phyloP scores from a whole-genome alignment of 2,113 vertebrate species.

The Channa argus region DNA sequence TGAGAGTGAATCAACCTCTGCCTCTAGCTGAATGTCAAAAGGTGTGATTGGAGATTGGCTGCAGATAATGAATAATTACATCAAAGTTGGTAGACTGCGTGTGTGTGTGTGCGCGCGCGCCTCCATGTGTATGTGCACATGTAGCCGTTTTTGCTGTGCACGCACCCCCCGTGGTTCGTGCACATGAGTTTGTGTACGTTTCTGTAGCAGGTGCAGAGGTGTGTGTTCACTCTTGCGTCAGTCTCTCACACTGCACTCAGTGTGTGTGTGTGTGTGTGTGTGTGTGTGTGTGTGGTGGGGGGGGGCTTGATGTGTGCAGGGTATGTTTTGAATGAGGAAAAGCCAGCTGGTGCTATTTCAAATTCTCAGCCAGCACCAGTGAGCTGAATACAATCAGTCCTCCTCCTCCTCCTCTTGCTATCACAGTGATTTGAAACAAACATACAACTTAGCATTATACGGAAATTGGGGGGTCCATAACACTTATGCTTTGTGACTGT shows the following conservation, averaged over 20 bases:
- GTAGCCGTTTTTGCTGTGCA: not conserved
- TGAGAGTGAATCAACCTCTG: conserved; percentile 73
- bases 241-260: not conserved
- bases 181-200: conserved; percentile 14
- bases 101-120: not conserved
- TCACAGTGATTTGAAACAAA: conserved; percentile 32
- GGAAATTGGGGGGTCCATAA: conserved; percentile 6
- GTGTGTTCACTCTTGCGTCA: conserved; percentile 44
- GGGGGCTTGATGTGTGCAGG: conserved; percentile 37
- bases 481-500: conserved; percentile 1
- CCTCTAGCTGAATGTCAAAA: conserved; percentile 74
- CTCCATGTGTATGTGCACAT: not conserved
- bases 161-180: not conserved
- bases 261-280: conserved; percentile 18
- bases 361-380: conserved; percentile 39
- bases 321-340: conserved; percentile 59
- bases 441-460: conserved; percentile 37
- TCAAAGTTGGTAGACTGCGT: conserved; percentile 45
- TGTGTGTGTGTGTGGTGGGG: conserved; percentile 21
- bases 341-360: conserved; percentile 70
- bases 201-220: conserved; percentile 39
- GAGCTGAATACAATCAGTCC: conserved; percentile 43
- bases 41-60: conserved; percentile 75
- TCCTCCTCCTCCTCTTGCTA: conserved; percentile 9
- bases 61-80: conserved; percentile 78